Conservation (phyloP, 23 tunicate genomes). For the Diplosoma virens region DNA sequence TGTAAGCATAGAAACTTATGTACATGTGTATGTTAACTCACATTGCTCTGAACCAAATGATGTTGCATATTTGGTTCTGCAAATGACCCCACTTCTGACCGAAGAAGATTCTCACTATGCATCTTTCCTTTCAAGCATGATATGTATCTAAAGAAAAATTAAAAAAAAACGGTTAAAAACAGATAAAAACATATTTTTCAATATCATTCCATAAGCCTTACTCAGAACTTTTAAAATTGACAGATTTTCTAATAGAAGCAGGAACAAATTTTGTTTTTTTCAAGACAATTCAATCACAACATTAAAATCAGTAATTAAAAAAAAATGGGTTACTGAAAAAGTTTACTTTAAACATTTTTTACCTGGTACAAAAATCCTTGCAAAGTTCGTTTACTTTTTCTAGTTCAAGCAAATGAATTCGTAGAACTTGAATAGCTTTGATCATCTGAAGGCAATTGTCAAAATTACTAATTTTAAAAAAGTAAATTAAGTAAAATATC, state of each 20-base stretch:
- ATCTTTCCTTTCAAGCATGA: slow-evolving; percentile 97
- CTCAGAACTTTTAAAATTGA: too few species aligned
- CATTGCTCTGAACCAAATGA: slow-evolving; percentile 17
- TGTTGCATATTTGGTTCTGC: slow-evolving; percentile 25
- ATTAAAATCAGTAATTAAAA: too few species aligned
- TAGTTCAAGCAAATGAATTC: slow-evolving; percentile 91
- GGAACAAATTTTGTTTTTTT: too few species aligned
- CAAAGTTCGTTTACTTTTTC: slow-evolving; percentile 94
- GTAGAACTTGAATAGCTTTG: slow-evolving; percentile 88
- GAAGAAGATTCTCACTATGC: slow-evolving; percentile 94
- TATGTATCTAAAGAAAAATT: slow-evolving; percentile 89
- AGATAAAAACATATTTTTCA: too few species aligned
- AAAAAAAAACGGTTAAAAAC: too few species aligned
- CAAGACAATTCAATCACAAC: too few species aligned
- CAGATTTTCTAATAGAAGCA: too few species aligned
- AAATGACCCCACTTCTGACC: slow-evolving; percentile 62
- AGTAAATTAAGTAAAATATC: too few species aligned
- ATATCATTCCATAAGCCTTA: too few species aligned
- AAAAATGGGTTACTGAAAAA: too few species aligned
- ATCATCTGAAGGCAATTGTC: slow-evolving; percentile 56
- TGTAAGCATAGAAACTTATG: neutral
- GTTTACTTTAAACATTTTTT: neutral
- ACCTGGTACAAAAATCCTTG: slow-evolving; percentile 97
- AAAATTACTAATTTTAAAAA: too few species aligned
- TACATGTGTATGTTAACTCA: slow-evolving; percentile 1